phyloP scores from a whole-genome alignment of 2,797 vertebrate species.

The Halcyon chelicuti region DNA sequence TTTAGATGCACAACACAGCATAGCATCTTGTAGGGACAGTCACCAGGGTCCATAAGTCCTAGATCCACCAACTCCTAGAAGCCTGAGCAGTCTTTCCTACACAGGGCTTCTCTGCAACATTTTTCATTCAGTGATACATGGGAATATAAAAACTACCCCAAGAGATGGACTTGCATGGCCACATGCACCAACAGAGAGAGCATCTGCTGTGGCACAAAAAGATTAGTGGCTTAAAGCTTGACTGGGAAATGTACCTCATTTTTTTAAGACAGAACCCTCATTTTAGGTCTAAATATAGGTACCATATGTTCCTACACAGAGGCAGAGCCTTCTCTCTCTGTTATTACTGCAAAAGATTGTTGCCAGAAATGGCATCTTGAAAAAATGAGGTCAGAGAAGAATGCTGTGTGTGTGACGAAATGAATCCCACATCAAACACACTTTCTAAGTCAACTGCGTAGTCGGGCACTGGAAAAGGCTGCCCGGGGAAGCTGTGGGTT shows the following conservation, averaged over 20 bases:
- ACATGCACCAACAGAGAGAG: not conserved
- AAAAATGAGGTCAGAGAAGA: conserved; percentile 22
- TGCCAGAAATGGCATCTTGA: conserved; percentile 20
- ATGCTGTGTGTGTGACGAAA: not conserved
- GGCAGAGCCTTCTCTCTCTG: conserved; percentile 2
- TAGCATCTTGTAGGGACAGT: not conserved
- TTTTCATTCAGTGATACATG: not conserved
- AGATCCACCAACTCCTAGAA: not conserved
- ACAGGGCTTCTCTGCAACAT: not conserved
- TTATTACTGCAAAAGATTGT: conserved; percentile 35
- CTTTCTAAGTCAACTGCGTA: not conserved
- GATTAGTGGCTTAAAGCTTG: not conserved
- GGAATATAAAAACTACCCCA: not conserved
- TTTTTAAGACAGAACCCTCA: conserved; percentile 34
- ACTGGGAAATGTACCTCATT: not conserved
- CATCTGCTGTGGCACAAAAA: not conserved
- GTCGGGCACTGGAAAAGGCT: not conserved
- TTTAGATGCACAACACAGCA: not conserved
- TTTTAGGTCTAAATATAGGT: conserved; percentile 49
- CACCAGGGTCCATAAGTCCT: not conserved
- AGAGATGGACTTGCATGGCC: not conserved
- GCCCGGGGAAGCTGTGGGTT: not conserved
- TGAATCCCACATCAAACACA: conserved; percentile 39
- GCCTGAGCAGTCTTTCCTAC: not conserved
- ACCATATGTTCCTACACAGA: conserved; percentile 14